Evolutionary conservation across 2,113 vertebrate species (phyloP).

Genomic region (Trachemys scripta): DNA sequence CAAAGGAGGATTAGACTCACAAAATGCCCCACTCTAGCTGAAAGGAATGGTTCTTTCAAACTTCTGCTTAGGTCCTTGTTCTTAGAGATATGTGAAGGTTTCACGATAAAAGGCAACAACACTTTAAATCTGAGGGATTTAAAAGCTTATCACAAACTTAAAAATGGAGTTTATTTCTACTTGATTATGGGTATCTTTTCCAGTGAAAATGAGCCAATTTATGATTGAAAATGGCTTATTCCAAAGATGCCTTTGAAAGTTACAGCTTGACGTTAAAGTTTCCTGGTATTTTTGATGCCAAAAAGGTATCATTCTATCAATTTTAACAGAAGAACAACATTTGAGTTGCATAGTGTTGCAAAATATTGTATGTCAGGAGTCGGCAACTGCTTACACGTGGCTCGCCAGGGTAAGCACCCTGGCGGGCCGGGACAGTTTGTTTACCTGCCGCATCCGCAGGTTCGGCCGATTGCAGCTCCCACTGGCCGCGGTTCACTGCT

Average conservation of each 20-base stretch:
- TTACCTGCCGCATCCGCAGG: too few species aligned
- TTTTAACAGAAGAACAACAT: conserved; percentile 53
- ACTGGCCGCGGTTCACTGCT: too few species aligned
- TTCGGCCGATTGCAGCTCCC: too few species aligned
- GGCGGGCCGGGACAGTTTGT: too few species aligned
- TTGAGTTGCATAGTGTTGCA: conserved; percentile 34
- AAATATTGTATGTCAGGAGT: conserved; percentile 19
- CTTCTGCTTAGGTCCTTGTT: conserved; percentile 9
- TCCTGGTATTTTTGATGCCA: conserved; percentile 52
- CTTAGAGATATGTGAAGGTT: conserved; percentile 45
- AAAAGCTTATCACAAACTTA: conserved; percentile 30
- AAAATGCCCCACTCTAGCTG: not conserved
- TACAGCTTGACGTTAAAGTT: conserved; percentile 60
- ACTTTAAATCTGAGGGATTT: conserved; percentile 51
- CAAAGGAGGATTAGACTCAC: not conserved
- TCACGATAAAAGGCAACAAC: conserved; percentile 37
- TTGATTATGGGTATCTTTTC: conserved; percentile 46
- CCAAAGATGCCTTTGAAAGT: conserved; percentile 60
- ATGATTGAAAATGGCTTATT: conserved; percentile 57
- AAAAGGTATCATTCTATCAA: conserved; percentile 38
- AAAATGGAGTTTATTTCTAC: conserved; percentile 19
- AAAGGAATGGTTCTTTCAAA: not conserved
- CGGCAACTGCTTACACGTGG: too few species aligned
- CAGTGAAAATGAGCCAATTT: conserved; percentile 28
- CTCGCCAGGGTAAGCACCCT: too few species aligned